Percentiles rank a stretch among this genome's conserved stretches.
Evolutionary conservation across 2,113 vertebrate species (phyloP).

Genomic region (Actinemys pallida): DNA sequence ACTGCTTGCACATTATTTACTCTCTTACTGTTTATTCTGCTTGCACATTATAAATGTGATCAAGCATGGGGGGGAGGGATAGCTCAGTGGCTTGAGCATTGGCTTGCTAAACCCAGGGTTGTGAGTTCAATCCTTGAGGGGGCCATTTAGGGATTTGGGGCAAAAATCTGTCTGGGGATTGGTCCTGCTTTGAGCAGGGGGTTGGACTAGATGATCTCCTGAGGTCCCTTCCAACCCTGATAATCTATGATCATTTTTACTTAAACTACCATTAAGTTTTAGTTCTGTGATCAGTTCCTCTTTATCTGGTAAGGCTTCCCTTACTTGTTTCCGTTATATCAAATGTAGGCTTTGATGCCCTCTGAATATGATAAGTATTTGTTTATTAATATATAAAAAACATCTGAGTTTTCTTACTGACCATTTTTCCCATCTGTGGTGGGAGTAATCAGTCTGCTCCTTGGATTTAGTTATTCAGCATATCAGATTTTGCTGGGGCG

Average conservation of each 20-base stretch:
- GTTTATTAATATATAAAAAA: too few species aligned
- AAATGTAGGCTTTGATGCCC: not conserved
- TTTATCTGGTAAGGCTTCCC: not conserved
- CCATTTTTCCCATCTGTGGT: fast-evolving
- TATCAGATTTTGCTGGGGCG: fast-evolving
- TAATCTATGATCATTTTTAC: not conserved
- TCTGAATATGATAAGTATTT: not conserved
- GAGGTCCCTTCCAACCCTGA: too few species aligned
- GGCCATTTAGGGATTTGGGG: too few species aligned
- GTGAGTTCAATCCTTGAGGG: too few species aligned
- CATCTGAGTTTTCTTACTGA: not conserved
- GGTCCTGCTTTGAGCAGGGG: too few species aligned
- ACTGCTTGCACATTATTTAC: not conserved
- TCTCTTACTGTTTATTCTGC: not conserved
- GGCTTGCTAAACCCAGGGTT: too few species aligned
- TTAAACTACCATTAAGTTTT: not conserved
- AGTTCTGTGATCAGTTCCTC: not conserved
- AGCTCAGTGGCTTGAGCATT: too few species aligned
- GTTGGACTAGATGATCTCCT: too few species aligned
- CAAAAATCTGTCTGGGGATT: too few species aligned
- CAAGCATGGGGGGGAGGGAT: not conserved
- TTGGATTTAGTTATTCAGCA: too few species aligned
- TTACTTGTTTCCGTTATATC: not conserved
- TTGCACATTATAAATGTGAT: not conserved
- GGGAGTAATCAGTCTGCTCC: not conserved